phyloP scores from a whole-genome alignment of 2,797 vertebrate genomes.

The Eurystomus glaucurus region DNA sequence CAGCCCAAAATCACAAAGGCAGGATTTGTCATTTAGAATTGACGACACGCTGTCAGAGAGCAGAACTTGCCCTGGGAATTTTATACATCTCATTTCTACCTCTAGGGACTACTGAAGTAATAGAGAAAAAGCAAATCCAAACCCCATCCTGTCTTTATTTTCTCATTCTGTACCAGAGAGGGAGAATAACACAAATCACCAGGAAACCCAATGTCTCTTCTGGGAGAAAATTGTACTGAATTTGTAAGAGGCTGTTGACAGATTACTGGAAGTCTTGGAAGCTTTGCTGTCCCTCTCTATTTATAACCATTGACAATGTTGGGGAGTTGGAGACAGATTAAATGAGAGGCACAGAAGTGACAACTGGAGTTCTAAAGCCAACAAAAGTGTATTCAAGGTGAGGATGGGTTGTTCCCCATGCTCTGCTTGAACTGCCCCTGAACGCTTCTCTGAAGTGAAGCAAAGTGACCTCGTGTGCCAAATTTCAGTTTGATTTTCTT shows the following conservation, averaged over 20 bases:
- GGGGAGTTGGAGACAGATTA: not conserved
- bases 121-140: not conserved
- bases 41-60: not conserved
- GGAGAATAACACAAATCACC: not conserved
- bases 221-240: constrained; percentile 1
- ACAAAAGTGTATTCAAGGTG: not conserved
- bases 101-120: not conserved
- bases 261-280: not conserved
- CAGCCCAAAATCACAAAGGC: not conserved
- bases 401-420: not conserved
- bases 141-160: constrained; percentile 3
- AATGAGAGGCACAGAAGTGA: not conserved
- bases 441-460: not conserved
- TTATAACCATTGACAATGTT: not conserved
- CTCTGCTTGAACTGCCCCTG: not conserved
- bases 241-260: constrained; percentile 49
- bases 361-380: not conserved
- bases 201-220: constrained; percentile 23
- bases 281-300: not conserved
- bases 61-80: not conserved
- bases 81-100: not conserved
- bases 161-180: not conserved
- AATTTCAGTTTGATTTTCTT: not conserved
- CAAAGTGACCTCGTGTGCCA: not conserved
- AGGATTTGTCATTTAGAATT: not conserved